phyloP scores from a whole-genome alignment of 1,140 invertebrate genomes.

The Panonychus citri region DNA sequence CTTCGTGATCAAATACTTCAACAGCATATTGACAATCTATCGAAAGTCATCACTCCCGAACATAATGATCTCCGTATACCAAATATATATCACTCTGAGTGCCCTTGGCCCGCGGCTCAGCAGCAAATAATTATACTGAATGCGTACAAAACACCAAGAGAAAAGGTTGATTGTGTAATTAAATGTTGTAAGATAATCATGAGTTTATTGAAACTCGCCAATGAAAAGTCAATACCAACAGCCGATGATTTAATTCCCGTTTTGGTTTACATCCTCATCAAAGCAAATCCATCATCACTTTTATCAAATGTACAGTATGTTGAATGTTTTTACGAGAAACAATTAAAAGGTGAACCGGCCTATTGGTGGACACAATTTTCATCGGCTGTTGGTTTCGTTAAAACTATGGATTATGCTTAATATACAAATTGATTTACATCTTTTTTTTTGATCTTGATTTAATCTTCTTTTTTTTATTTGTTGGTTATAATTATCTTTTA shows the following conservation, averaged over 20 bases:
- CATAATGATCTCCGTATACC: slow-evolving; percentile 61
- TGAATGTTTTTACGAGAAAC: slow-evolving; percentile 61
- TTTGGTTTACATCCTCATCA: slow-evolving; percentile 84
- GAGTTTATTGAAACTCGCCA: slow-evolving; percentile 62
- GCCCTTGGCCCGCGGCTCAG: slow-evolving; percentile 92
- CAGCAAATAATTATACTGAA: slow-evolving; percentile 70
- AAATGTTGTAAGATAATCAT: slow-evolving; percentile 69
- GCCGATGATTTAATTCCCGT: slow-evolving; percentile 94
- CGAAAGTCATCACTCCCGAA: slow-evolving; percentile 48
- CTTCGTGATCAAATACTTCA: slow-evolving; percentile 67
- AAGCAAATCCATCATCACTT: slow-evolving; percentile 78
- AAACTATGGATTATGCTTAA: slow-evolving; percentile 64
- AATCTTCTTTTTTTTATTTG: too few species aligned
- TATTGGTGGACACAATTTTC: slow-evolving; percentile 99
- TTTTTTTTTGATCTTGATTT: too few species aligned
- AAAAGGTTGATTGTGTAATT: slow-evolving; percentile 70
- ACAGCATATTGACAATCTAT: slow-evolving; percentile 66
- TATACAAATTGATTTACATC: too few species aligned
- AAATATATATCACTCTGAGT: slow-evolving; percentile 58
- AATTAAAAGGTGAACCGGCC: slow-evolving; percentile 66
- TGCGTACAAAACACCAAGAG: slow-evolving; percentile 75
- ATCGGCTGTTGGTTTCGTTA: slow-evolving; percentile 88
- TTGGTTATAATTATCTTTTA: too few species aligned
- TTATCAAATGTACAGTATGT: slow-evolving; percentile 94
- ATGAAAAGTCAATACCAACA: slow-evolving; percentile 51